Evolutionary conservation across 2,113 vertebrate species (phyloP).

Genomic region (Proterorhinus semilunaris): DNA sequence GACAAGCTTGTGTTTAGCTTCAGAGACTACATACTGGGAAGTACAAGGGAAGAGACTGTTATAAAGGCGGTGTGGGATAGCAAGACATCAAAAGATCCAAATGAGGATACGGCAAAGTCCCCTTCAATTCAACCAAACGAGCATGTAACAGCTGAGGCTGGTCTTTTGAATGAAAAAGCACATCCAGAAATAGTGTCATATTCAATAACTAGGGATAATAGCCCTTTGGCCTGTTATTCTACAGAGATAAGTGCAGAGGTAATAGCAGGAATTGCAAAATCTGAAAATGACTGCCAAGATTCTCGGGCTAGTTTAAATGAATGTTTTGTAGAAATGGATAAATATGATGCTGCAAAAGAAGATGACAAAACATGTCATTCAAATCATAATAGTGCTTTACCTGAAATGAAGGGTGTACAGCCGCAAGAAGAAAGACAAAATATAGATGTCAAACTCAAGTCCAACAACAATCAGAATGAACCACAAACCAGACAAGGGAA

Average conservation of each 20-base stretch:
- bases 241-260: background rate
- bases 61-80: constrained; percentile 15
- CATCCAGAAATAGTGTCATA: constrained; percentile 14
- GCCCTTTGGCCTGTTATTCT: background rate
- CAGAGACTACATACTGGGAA: constrained; percentile 69
- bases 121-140: constrained; percentile 15
- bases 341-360: constrained; percentile 11
- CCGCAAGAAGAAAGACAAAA: constrained; percentile 8
- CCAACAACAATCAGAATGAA: constrained; percentile 17
- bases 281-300: constrained; percentile 21
- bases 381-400: constrained; percentile 6
- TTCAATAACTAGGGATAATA: background rate
- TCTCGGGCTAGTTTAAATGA: background rate
- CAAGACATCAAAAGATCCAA: constrained; percentile 15
- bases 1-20: constrained; percentile 70
- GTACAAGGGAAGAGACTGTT: constrained; percentile 25
- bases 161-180: constrained; percentile 8
- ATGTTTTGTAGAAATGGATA: constrained; percentile 9
- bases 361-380: constrained; percentile 9
- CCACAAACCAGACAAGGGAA: background rate
- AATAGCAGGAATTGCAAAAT: constrained; percentile 18
- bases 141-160: constrained; percentile 13
- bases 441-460: constrained; percentile 17
- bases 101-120: constrained; percentile 32
- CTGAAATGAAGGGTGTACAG: constrained; percentile 16